A percentile compares a stretch with the other conserved stretches of the same genome.
These are phyloP conservation scores for Coelopa frigida DNA, from an alignment of 1,140 invertebrate species.

Conservation along the genomic window DNA sequence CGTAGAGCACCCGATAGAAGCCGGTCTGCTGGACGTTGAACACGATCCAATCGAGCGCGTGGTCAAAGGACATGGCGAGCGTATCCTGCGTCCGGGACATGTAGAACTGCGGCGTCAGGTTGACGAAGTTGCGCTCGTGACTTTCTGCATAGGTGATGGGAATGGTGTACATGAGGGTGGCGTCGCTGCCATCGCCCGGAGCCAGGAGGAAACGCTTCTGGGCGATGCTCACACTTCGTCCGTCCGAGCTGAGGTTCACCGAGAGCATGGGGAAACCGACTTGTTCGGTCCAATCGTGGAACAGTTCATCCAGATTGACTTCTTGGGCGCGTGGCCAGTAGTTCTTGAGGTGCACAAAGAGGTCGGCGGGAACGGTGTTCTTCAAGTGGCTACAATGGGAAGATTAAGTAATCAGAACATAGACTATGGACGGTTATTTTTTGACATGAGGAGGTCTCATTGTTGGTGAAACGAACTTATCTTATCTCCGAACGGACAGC, in stretches of 20 bases:
- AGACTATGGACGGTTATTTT: too few species aligned
- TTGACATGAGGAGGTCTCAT: too few species aligned
- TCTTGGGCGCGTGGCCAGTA: slow-evolving; percentile 16
- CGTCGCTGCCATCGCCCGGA: slow-evolving; percentile 28
- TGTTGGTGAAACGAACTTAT: too few species aligned
- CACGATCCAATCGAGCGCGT: slow-evolving; percentile 41
- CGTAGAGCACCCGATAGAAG: slow-evolving; percentile 60
- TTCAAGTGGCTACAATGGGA: slow-evolving; percentile 17
- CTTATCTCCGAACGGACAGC: too few species aligned
- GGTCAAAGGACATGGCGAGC: slow-evolving; percentile 19
- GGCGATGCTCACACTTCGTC: slow-evolving; percentile 7
- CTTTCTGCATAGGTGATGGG: slow-evolving; percentile 55
- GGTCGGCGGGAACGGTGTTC: slow-evolving; percentile 18
- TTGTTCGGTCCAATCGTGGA: slow-evolving; percentile 78
- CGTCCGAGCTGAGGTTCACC: slow-evolving; percentile 39
- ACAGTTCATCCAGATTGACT: slow-evolving; percentile 23
- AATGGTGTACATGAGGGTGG: slow-evolving; percentile 50
- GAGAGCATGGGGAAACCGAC: slow-evolving; percentile 80
- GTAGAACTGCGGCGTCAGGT: slow-evolving; percentile 47
- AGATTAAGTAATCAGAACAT: too few species aligned
- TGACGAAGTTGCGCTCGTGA: slow-evolving; percentile 47
- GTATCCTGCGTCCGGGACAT: slow-evolving; percentile 21
- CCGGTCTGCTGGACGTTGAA: slow-evolving; percentile 48
- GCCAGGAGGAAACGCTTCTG: slow-evolving; percentile 50
- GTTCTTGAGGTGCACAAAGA: slow-evolving; percentile 19